Percentiles rank a stretch among this genome's conserved stretches.
Conservation (phyloP, 2,797 vertebrate species). For the Diplodus sargus region DNA sequence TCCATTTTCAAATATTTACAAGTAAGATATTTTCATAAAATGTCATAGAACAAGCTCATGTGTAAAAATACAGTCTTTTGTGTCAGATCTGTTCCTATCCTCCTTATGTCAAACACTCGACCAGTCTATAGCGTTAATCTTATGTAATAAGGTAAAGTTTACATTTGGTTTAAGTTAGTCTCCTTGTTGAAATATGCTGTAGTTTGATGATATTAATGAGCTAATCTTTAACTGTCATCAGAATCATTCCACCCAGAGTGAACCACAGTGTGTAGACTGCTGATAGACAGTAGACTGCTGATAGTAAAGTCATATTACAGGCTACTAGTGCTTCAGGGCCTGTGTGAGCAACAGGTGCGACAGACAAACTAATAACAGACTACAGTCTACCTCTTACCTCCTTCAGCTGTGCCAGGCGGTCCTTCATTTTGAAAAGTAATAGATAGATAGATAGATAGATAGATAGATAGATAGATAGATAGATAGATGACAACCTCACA, state of each 20-base stretch:
- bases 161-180: background rate
- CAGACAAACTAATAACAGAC: background rate
- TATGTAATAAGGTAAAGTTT: background rate
- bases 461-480: background rate
- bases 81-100: background rate
- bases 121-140: no score
- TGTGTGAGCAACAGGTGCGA: constrained; percentile 22
- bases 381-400: constrained; percentile 71
- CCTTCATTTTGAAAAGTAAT: constrained; percentile 80
- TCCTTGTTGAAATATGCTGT: background rate
- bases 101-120: background rate
- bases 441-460: background rate
- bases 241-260: no score
- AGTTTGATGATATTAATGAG: background rate
- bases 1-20: background rate
- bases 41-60: no score
- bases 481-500: background rate
- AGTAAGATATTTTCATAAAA: background rate
- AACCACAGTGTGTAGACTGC: no score
- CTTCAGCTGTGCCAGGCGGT: constrained; percentile 85
- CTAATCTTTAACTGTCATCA: background rate
- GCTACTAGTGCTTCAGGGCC: background rate
- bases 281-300: background rate
- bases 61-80: background rate
- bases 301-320: background rate